phyloP scores from a whole-genome alignment of 1,140 invertebrate species.

The Drosophila gunungcola region DNA sequence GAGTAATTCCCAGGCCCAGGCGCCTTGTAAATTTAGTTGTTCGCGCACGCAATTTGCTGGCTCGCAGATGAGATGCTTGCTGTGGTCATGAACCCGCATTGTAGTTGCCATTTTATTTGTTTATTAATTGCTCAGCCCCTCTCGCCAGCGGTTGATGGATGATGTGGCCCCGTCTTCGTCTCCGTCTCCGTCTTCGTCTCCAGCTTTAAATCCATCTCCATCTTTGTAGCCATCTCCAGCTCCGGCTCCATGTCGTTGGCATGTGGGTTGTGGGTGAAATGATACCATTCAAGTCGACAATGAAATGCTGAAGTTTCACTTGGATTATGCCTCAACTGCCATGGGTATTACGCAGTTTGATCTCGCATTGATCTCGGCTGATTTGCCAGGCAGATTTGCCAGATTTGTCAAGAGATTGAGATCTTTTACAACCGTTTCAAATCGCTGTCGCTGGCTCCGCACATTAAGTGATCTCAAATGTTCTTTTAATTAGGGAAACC shows the following conservation, averaged over 20 bases:
- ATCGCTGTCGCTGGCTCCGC: too few relatives aligned
- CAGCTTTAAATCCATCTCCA: slow-evolving; percentile 4
- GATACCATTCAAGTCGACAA: slow-evolving; percentile 71
- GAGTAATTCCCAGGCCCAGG: slow-evolving; percentile 55
- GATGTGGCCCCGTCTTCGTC: slow-evolving; percentile 35
- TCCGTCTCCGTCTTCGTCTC: slow-evolving; percentile 6
- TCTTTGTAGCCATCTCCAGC: slow-evolving; percentile 1
- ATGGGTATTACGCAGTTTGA: slow-evolving; percentile 5
- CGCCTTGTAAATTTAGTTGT: slow-evolving; percentile 62
- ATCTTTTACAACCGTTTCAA: not conserved
- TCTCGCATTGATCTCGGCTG: slow-evolving; percentile 4
- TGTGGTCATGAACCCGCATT: slow-evolving; percentile 79
- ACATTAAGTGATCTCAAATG: not conserved
- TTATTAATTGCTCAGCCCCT: slow-evolving; percentile 67
- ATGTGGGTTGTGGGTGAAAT: slow-evolving; percentile 77
- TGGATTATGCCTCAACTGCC: slow-evolving; percentile 7
- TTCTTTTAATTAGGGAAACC: not conserved
- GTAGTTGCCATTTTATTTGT: slow-evolving; percentile 77
- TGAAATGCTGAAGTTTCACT: slow-evolving; percentile 75
- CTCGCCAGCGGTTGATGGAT: slow-evolving; percentile 65
- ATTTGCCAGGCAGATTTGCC: not conserved
- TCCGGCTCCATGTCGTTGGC: slow-evolving; percentile 17
- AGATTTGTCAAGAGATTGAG: slow-evolving; percentile 1
- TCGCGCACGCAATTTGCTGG: slow-evolving; percentile 57
- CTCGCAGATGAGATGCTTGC: slow-evolving; percentile 12